Base-by-base conservation (phyloP, 2,888 invertebrate species). In the Andrena haemorrhoa region DNA sequence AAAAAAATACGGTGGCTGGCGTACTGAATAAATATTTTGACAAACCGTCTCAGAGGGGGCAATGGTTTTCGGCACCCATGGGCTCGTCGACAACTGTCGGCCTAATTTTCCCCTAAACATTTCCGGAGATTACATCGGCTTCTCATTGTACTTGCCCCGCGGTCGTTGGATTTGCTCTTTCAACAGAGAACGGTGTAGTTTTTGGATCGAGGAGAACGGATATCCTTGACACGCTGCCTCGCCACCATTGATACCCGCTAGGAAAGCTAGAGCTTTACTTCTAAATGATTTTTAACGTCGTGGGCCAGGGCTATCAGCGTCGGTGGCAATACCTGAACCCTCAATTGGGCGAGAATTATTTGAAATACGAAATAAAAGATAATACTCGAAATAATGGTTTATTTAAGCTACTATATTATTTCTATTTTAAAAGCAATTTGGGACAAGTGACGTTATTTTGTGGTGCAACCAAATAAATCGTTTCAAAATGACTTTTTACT, bases 61-160 rank as follows among this genome's bases (percentile, higher is more conserved):
- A 76, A 75, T 79, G 60, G 69, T 65, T 72, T 33, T 65, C 31
- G 49, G 56, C 78, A 73, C 69, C 90, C 90, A 90, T 90, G 92
- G 92, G 90, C 91, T 89, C 82, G 82, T 79, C 82, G 86, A 88
- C 93, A 93, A 93, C 92, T 91, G 93, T 91, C 92, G 92, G 90
- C 91, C 93, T 93, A 93, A 94, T 94, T 93, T 93, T 90, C 92
- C 93, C 94, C 93, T 92, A 92, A 93, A 93, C 91, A 91, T 94
- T 93, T 92, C 90, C 92, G 91, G 92, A 93, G 94, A 94, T 94
- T 94, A 94, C 93, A 93, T 93, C 93, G 91, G 89, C 88, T 89
- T 88, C 90, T 91, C 90, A 92, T 93, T 93, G 93, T 93, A 87
- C 88, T 79, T 79, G 53, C 76, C 84, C 80, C 77, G 75, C 70